Percentiles rank a stretch among this genome's conserved stretches.
phyloP scores from a whole-genome alignment of 2,888 invertebrate genomes.

The Tetragonisca angustula region DNA sequence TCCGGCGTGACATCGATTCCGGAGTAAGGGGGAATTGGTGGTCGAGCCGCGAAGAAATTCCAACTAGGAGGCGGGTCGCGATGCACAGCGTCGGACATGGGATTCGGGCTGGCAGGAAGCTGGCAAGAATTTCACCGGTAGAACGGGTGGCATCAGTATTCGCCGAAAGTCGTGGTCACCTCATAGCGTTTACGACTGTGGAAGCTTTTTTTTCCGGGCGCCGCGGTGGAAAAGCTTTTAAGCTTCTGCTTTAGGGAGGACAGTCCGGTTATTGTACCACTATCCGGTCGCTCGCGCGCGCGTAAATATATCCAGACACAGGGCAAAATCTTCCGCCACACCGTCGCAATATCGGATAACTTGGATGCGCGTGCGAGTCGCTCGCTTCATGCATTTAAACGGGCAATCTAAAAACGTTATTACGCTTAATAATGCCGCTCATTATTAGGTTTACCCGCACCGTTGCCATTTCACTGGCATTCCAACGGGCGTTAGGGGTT shows the following conservation, averaged over 20 bases:
- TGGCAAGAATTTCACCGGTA: slow-evolving; percentile 27
- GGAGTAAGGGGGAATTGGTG: neutral
- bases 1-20: neutral
- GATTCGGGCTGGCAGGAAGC: slow-evolving; percentile 26
- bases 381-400: slow-evolving; percentile 79
- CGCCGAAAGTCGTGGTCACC: slow-evolving; percentile 63
- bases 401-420: slow-evolving; percentile 73
- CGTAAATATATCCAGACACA: slow-evolving; percentile 75
- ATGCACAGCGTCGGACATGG: neutral
- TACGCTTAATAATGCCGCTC: slow-evolving; percentile 65
- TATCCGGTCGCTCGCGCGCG: slow-evolving; percentile 27
- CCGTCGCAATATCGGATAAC: slow-evolving; percentile 62
- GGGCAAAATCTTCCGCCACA: slow-evolving; percentile 43
- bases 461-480: neutral
- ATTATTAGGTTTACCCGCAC: slow-evolving; percentile 42
- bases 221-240: slow-evolving; percentile 72
- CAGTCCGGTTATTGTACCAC: slow-evolving; percentile 76
- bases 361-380: slow-evolving; percentile 9
- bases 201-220: slow-evolving; percentile 28
- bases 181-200: slow-evolving; percentile 45
- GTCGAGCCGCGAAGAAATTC: slow-evolving; percentile 2
- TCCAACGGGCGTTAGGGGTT: neutral
- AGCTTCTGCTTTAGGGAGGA: slow-evolving; percentile 73
- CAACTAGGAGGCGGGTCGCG: neutral
- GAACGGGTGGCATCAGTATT: slow-evolving; percentile 58